phyloP scores from a whole-genome alignment of 2,797 vertebrate species.

The Periparus ater region DNA sequence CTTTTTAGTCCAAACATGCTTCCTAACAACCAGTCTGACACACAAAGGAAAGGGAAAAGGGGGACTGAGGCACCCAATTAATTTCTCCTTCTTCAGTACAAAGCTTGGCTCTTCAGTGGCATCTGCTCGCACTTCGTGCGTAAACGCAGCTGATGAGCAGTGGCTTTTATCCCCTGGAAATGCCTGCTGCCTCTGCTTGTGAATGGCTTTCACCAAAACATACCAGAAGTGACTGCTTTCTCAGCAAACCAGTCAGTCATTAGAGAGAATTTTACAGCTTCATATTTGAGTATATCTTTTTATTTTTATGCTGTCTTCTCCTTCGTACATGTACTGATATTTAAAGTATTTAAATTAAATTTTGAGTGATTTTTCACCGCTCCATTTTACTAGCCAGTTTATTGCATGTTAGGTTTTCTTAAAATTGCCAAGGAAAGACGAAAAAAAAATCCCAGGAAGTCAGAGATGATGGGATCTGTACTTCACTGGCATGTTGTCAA shows the following conservation, averaged over 20 bases:
- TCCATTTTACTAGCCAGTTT: neutral
- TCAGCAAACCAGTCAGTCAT: neutral
- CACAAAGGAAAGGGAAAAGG: neutral
- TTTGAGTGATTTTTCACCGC: neutral
- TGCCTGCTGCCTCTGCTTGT: neutral
- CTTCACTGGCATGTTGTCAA: neutral
- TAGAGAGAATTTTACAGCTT: neutral
- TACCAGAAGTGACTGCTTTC: neutral
- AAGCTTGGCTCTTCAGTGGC: neutral
- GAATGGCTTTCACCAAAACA: neutral
- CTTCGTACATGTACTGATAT: neutral
- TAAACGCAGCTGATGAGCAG: rapidly evolving
- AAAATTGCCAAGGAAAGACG: neutral
- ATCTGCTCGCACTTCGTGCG: neutral
- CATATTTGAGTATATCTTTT: neutral
- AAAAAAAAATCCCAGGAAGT: neutral
- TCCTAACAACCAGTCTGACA: neutral
- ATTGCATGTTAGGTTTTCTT: neutral
- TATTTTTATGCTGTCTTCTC: neutral
- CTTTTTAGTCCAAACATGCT: neutral
- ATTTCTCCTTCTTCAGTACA: neutral
- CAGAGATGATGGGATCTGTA: neutral
- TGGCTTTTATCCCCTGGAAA: neutral
- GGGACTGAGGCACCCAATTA: neutral
- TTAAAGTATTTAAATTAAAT: neutral